Evolutionary conservation across 2,888 invertebrate genomes (phyloP), one percentile per base, ranked within the genome.

Genomic region (Platypus cylindrus): DNA sequence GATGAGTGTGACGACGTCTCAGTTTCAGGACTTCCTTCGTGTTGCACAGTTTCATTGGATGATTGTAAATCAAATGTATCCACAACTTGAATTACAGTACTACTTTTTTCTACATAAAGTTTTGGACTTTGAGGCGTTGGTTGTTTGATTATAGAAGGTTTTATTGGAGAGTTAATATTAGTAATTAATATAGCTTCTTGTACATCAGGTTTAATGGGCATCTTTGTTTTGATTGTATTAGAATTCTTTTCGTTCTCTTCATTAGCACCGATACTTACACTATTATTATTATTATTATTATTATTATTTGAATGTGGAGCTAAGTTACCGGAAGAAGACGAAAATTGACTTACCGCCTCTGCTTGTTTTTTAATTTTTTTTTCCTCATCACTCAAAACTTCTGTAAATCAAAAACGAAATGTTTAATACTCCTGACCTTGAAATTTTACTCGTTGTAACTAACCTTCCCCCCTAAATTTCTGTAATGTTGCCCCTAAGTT

Each of bases 71-170:
- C 45, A 32, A 46, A 44, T 24, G 46, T 46, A 37, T 58, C 55
- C 7, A 52, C 46, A 12, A 60, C 54, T 44, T 60, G 56, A 26
- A 59, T 60, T 2, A 60, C 60, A 2, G 60, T 60, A 41, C 58
- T 58, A 43, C 60, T 61, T 47, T 60, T 62, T 45, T 60, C 60
- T 13, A 60, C 54, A 22, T 58, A 55, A 30, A 54, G 45, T 50
- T 55, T 56, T n/a, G 43, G 43, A 30, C 36, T 43, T 39, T 43
- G 35, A 12, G 40, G 33, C 12, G 20, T 15, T 25, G 38, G 32
- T 4, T 25, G 28, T 5, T 35, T 29, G 3, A 33, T 30, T 12
- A 36, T 14, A n/a, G 33, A 16, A 11, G 38, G 35, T 11, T 22
- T 16, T 7, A 15, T 33, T 3, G 35, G 35, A 16, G 17, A 11